Evolutionary conservation across 2,888 invertebrate species (phyloP).

Genomic region (Dryobota labecula): DNA sequence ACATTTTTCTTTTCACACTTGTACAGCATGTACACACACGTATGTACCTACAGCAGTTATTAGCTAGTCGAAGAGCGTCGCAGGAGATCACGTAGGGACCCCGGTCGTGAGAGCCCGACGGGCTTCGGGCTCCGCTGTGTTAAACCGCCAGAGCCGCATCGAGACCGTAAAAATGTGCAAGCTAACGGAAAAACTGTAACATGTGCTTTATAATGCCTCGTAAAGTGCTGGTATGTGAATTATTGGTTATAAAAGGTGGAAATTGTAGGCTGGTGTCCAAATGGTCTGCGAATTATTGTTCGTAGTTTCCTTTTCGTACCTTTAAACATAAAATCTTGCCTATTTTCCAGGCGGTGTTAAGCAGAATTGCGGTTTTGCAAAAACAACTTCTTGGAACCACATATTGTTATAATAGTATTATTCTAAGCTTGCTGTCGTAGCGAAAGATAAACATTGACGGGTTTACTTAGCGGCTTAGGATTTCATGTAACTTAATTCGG

Average conservation of each 20-base stretch:
- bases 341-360: slow-evolving; percentile 4
- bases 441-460: slow-evolving; percentile 20
- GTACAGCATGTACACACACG: slow-evolving; percentile 46
- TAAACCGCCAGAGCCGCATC: slow-evolving; percentile 65
- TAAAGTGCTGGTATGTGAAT: slow-evolving; percentile 55
- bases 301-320: slow-evolving; percentile 1
- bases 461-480: slow-evolving; percentile 8
- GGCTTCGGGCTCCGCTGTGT: slow-evolving; percentile 51
- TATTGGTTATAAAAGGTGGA: slow-evolving; percentile 61
- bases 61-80: slow-evolving; percentile 81
- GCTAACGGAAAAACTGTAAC: slow-evolving; percentile 80
- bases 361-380: slow-evolving; percentile 28
- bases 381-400: slow-evolving; percentile 23
- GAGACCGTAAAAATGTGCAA: slow-evolving; percentile 84
- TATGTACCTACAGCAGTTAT: slow-evolving; percentile 70
- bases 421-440: slow-evolving; percentile 12
- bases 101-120: slow-evolving; percentile 76
- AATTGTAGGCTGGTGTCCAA: slow-evolving; percentile 54
- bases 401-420: slow-evolving; percentile 7
- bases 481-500: slow-evolving; percentile 16
- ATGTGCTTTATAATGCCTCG: slow-evolving; percentile 64
- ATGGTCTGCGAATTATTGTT: slow-evolving; percentile 35
- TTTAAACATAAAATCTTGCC: slow-evolving; percentile 13
- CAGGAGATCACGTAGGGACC: slow-evolving; percentile 86
- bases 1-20: slow-evolving; percentile 60